Evolutionary conservation across 2,888 invertebrate species (phyloP).

Genomic region (Drosophila maculinotata): DNA sequence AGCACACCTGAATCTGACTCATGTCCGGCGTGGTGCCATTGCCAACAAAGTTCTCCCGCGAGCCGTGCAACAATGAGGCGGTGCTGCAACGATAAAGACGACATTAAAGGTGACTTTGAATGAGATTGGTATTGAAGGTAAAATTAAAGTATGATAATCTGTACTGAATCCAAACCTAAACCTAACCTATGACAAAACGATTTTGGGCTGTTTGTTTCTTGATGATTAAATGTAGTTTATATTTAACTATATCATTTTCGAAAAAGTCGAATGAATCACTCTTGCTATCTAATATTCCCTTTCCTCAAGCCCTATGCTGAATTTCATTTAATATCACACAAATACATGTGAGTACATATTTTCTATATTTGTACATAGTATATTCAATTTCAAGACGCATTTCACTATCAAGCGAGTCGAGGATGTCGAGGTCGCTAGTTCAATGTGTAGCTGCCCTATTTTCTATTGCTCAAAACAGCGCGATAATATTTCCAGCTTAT

Average conservation of each 20-base stretch:
- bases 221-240: too few species aligned
- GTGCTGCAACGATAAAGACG: constrained; percentile 70
- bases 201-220: too few species aligned
- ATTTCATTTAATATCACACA: constrained; percentile 11
- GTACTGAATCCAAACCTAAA: too few species aligned
- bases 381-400: constrained; percentile 47
- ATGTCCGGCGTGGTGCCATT: constrained; percentile 86
- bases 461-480: constrained; percentile 33
- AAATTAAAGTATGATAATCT: too few species aligned
- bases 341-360: constrained; percentile 9
- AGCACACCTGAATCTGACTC: constrained; percentile 89
- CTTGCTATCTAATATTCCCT: too few species aligned
- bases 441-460: constrained; percentile 53
- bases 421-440: constrained; percentile 74
- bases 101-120: too few species aligned
- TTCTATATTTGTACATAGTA: constrained; percentile 2
- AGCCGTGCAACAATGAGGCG: constrained; percentile 72
- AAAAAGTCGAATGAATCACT: too few species aligned
- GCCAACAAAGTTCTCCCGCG: constrained; percentile 70
- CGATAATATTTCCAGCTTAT: constrained; percentile 36
- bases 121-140: too few species aligned
- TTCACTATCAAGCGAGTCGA: constrained; percentile 65
- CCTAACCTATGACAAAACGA: too few species aligned
- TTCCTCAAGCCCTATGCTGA: constrained; percentile 12
- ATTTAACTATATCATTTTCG: too few species aligned